These are phyloP conservation scores for Mizuhopecten yessoensis DNA, from an alignment of 1,140 invertebrate genomes.

Conservation along the genomic window DNA sequence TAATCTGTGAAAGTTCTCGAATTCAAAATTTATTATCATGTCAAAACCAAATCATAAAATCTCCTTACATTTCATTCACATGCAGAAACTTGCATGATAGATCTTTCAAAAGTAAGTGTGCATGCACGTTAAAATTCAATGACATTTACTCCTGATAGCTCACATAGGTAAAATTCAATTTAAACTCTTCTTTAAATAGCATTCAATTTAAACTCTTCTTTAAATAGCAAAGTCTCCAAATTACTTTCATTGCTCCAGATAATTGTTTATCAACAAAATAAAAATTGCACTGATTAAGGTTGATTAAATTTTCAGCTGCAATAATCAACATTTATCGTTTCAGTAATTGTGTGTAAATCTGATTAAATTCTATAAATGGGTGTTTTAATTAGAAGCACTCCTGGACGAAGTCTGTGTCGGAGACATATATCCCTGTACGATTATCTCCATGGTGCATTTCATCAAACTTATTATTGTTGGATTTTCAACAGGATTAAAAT, in stretches of 20 bases:
- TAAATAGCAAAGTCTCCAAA: background rate
- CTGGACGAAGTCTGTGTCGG: background rate
- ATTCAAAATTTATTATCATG: too few relatives aligned
- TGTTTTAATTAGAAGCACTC: constrained; percentile 1
- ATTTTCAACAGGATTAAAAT: background rate
- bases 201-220: background rate
- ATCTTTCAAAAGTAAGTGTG: too few relatives aligned
- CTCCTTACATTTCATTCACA: too few relatives aligned
- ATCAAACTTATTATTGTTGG: background rate
- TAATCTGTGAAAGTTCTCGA: too few relatives aligned
- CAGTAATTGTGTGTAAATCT: background rate
- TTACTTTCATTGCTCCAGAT: background rate
- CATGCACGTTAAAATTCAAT: background rate
- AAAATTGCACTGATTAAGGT: background rate
- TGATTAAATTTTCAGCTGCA: constrained; percentile 12
- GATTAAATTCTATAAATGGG: background rate
- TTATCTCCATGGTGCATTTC: background rate
- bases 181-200: background rate
- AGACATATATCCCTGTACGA: background rate
- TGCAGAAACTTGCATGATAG: too few relatives aligned
- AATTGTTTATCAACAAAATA: background rate
- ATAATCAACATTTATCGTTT: background rate
- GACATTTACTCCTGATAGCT: background rate
- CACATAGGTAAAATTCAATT: background rate
- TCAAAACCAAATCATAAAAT: too few relatives aligned